Conservation (phyloP, 1,140 invertebrate species). For the Propsilocerus akamusi region DNA sequence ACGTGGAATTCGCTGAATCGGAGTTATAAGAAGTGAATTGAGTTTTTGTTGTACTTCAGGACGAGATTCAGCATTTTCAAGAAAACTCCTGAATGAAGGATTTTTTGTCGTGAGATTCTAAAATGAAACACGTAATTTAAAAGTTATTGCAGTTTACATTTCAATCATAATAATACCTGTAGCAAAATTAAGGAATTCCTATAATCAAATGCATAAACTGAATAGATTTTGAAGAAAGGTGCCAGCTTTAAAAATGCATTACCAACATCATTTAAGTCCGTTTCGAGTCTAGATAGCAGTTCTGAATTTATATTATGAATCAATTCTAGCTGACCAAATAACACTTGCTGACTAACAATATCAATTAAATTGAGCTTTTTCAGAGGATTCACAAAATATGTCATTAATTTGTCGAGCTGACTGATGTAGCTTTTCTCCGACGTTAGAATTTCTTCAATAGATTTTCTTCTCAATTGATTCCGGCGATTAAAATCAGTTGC, state of each 20-base stretch:
- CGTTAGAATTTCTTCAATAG: conserved; percentile 45
- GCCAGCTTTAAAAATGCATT: conserved; percentile 47
- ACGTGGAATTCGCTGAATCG: conserved; percentile 56
- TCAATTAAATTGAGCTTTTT: conserved; percentile 36
- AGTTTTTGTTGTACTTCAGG: conserved; percentile 51
- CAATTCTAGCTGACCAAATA: conserved; percentile 53
- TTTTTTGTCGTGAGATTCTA: conserved; percentile 37
- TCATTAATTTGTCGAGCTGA: conserved; percentile 44
- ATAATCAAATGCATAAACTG: conserved; percentile 58
- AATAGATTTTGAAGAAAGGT: conserved; percentile 61
- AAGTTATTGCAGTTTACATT: conserved; percentile 5
- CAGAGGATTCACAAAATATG: conserved; percentile 48
- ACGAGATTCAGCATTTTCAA: conserved; percentile 41
- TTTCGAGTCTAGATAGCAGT: conserved; percentile 39
- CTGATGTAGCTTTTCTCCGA: conserved; percentile 50
- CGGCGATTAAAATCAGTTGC: not conserved
- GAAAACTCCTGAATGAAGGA: conserved; percentile 35
- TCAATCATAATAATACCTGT: conserved; percentile 23
- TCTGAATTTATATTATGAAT: conserved; percentile 53
- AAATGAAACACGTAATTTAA: conserved; percentile 10
- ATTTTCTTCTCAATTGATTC: conserved; percentile 14
- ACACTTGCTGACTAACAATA: conserved; percentile 29
- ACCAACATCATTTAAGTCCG: conserved; percentile 37
- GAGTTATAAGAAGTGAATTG: conserved; percentile 49
- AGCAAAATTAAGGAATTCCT: conserved; percentile 33